These are phyloP conservation scores for Trachelipus rathkii DNA, from an alignment of 1,140 invertebrate species.

Conservation along the genomic window DNA sequence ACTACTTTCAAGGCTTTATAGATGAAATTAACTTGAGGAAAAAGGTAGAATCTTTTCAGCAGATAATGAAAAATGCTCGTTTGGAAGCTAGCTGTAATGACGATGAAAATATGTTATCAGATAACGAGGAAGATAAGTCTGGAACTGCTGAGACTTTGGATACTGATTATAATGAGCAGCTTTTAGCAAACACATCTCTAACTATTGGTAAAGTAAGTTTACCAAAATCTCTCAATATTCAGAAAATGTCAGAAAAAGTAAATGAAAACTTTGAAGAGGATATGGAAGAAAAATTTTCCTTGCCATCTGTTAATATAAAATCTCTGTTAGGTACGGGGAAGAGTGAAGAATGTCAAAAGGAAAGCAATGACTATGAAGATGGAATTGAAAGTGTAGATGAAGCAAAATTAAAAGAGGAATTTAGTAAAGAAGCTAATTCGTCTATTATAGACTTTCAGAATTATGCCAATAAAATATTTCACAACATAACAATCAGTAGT, in stretches of 20 bases:
- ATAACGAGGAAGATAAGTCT: neutral
- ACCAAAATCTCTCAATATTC: neutral
- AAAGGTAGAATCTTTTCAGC: neutral
- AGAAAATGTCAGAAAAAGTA: neutral
- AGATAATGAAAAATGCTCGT: neutral
- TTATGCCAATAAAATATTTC: constrained; percentile 3
- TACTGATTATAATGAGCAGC: neutral
- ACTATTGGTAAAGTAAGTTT: neutral
- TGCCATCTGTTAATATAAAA: neutral
- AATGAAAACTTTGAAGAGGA: neutral
- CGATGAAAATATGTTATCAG: neutral
- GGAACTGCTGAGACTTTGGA: neutral
- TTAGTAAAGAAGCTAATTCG: neutral
- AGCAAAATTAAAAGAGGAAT: constrained; percentile 20
- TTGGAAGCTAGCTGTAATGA: neutral
- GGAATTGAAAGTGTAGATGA: neutral
- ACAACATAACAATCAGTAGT: neutral
- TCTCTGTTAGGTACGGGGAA: neutral
- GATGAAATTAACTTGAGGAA: constrained; percentile 1
- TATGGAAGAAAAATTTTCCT: neutral
- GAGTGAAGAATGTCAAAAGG: constrained; percentile 14
- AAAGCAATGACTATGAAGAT: constrained; percentile 6
- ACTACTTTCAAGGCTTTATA: neutral
- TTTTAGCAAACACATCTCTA: neutral
- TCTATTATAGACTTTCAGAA: neutral